phyloP scores from a whole-genome alignment of 2,797 vertebrate species.

The Sebastes diaconus region DNA sequence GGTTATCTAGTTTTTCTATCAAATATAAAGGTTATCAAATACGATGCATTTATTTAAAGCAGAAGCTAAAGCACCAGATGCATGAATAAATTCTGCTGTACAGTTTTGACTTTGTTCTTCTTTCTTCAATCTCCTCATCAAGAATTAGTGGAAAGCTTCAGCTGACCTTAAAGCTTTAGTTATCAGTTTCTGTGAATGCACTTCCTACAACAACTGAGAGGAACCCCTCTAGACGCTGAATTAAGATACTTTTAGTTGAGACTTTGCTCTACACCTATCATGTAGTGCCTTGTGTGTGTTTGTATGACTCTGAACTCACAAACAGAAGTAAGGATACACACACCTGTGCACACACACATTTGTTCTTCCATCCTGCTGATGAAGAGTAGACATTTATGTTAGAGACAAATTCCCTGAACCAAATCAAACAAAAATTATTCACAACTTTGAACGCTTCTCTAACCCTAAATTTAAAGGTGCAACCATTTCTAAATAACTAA shows the following conservation, averaged over 20 bases:
- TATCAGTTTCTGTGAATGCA: slow-evolving; percentile 34
- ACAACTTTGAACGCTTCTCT: slow-evolving; percentile 17
- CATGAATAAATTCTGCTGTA: background rate
- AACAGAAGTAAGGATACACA: slow-evolving; percentile 26
- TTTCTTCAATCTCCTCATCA: slow-evolving; percentile 13
- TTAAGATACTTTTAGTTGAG: slow-evolving; percentile 28
- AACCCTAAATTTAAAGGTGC: slow-evolving; percentile 15
- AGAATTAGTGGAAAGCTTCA: slow-evolving; percentile 11
- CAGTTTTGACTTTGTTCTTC: background rate
- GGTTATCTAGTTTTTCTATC: background rate
- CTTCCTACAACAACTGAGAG: slow-evolving; percentile 37
- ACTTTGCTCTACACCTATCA: slow-evolving; percentile 27
- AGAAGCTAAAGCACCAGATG: background rate
- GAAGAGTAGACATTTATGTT: slow-evolving; percentile 31
- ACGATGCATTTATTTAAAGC: background rate
- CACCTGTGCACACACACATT: slow-evolving; percentile 49
- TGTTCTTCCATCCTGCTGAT: slow-evolving; percentile 33
- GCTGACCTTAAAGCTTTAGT: slow-evolving; percentile 17
- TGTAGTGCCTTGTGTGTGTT: slow-evolving; percentile 9
- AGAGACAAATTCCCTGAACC: slow-evolving; percentile 15
- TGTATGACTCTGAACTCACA: slow-evolving; percentile 19
- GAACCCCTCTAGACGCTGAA: slow-evolving; percentile 19
- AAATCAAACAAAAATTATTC: slow-evolving; percentile 35
- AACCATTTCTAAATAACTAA: slow-evolving; percentile 22
- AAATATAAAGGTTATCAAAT: background rate